A percentile compares a stretch with the other conserved stretches of the same genome.
Conservation (phyloP, 2,888 invertebrate genomes). For the Chironomus riparius region DNA sequence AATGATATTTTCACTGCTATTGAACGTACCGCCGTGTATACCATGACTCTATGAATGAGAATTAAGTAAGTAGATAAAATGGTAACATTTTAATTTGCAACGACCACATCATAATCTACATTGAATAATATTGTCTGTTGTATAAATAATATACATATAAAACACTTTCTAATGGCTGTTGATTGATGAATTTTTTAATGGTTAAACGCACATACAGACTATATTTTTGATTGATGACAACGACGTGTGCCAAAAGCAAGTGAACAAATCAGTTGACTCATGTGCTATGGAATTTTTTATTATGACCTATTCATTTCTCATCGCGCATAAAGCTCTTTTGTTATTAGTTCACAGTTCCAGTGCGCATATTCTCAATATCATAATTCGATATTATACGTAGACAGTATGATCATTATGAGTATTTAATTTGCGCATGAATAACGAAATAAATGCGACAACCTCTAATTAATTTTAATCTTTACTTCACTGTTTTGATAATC, state of each 20-base stretch:
- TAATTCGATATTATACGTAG: too few relatives aligned
- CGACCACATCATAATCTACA: constrained; percentile 4
- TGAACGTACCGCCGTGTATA: not conserved
- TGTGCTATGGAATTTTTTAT: not conserved
- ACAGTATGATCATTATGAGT: too few relatives aligned
- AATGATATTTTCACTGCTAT: not conserved
- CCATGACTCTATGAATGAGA: not conserved
- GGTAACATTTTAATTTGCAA: constrained; percentile 17
- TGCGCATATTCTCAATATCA: not conserved
- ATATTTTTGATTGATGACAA: not conserved
- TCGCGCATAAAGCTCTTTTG: not conserved
- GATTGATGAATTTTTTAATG: constrained; percentile 7
- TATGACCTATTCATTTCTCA: not conserved
- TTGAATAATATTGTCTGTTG: not conserved
- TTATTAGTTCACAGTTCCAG: not conserved
- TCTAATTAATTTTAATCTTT: not conserved
- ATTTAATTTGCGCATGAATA: too few relatives aligned
- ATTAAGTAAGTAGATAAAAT: not conserved
- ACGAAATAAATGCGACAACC: not conserved
- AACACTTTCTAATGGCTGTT: constrained; percentile 20
- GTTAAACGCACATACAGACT: not conserved
- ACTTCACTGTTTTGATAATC: not conserved
- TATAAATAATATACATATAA: not conserved
- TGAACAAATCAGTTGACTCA: not conserved
- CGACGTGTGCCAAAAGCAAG: not conserved